Evolutionary conservation across 2,888 invertebrate species (phyloP).

Genomic region (Andricus quercusramuli): DNA sequence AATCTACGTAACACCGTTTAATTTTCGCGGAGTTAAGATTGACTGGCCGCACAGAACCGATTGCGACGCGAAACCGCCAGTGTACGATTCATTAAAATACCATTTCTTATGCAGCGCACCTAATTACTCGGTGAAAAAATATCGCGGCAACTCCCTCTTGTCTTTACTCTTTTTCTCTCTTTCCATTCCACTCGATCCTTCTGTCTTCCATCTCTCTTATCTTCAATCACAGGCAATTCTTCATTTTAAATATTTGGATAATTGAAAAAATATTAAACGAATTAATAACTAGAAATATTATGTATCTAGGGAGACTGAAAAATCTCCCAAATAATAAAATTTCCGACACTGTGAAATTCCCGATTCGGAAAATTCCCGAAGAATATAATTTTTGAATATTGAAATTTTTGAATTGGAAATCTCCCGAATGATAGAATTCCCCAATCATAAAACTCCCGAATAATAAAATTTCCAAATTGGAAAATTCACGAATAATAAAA

Average conservation of each 20-base stretch:
- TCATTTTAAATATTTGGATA: slow-evolving; percentile 10
- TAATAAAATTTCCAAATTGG: no score
- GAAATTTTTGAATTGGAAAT: no score
- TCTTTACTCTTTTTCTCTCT: slow-evolving; percentile 17
- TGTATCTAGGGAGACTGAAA: no score
- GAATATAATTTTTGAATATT: no score
- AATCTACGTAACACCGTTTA: slow-evolving; percentile 59
- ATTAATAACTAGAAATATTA: no score
- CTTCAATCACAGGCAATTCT: not conserved
- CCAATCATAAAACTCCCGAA: no score
- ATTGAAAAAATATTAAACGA: not conserved
- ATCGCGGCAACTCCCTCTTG: slow-evolving; percentile 47
- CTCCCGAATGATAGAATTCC: no score
- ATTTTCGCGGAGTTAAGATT: slow-evolving; percentile 65
- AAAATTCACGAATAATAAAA: no score
- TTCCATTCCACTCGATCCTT: slow-evolving; percentile 36
- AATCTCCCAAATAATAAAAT: no score
- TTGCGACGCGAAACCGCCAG: slow-evolving; percentile 60
- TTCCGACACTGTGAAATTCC: no score
- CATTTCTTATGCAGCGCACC: slow-evolving; percentile 72
- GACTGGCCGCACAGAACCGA: slow-evolving; percentile 60
- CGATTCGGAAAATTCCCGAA: no score
- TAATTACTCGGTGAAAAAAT: slow-evolving; percentile 64
- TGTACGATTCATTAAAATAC: slow-evolving; percentile 74
- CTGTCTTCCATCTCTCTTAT: slow-evolving; percentile 38